phyloP scores from a whole-genome alignment of 2,113 vertebrate genomes.

The Nyctereutes procyonoides region DNA sequence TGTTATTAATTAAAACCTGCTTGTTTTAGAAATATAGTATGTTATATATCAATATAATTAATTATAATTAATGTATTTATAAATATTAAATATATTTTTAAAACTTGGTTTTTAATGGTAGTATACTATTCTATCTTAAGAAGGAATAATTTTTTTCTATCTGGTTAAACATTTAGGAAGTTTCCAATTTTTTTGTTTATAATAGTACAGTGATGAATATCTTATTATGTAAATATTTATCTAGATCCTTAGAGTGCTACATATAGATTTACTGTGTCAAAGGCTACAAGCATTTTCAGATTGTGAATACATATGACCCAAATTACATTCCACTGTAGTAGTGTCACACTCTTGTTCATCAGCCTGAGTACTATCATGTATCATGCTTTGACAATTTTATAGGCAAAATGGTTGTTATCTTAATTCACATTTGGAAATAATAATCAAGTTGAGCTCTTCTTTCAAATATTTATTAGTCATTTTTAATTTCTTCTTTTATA shows the following conservation, averaged over 20 bases:
- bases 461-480: neutral
- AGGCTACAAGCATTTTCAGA: neutral
- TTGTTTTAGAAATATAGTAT: neutral
- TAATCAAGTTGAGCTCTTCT: neutral
- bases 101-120: neutral
- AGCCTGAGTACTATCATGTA: neutral
- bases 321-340: neutral
- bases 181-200: neutral
- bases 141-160: neutral
- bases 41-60: neutral
- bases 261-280: neutral
- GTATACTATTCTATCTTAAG: neutral
- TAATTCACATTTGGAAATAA: conserved; percentile 37
- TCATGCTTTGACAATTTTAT: neutral
- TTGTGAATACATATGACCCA: neutral
- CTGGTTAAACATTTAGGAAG: conserved; percentile 8
- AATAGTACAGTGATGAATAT: neutral
- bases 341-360: neutral
- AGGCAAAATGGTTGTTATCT: neutral
- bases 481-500: conserved; percentile 22
- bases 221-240: neutral
- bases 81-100: conserved; percentile 9
- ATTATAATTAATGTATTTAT: neutral
- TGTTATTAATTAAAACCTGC: neutral
- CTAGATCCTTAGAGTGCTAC: neutral